Evolutionary conservation across 2,888 invertebrate genomes (phyloP).

Genomic region (Drosophila pseudotalamancana): DNA sequence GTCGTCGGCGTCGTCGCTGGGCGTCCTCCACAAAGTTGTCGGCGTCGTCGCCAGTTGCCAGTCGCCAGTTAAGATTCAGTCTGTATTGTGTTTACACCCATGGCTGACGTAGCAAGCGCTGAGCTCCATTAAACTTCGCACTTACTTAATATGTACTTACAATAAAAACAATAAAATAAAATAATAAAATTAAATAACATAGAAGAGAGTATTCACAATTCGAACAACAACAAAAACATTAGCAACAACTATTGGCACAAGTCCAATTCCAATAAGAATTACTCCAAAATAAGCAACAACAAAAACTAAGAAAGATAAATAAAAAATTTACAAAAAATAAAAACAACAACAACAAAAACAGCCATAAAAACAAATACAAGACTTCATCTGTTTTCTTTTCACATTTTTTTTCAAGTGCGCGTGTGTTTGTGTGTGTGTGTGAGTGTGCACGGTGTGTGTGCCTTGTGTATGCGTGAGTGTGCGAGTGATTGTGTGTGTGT

Average conservation of each 20-base stretch:
- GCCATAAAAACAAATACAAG: neutral
- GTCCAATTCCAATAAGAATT: constrained; percentile 14
- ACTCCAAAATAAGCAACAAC: constrained; percentile 8
- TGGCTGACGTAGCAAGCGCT: constrained; percentile 80
- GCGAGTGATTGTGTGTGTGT: constrained; percentile 34
- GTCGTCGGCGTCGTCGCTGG: constrained; percentile 33
- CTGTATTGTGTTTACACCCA: constrained; percentile 83
- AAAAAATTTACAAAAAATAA: constrained; percentile 9
- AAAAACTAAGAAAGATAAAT: constrained; percentile 7
- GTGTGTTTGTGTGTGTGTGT: constrained; percentile 39
- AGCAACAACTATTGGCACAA: too few relatives aligned
- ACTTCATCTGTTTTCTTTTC: constrained; percentile 43
- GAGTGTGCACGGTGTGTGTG: constrained; percentile 15
- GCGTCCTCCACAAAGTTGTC: constrained; percentile 37
- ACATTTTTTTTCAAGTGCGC: constrained; percentile 55
- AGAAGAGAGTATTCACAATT: neutral
- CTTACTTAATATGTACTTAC: constrained; percentile 51
- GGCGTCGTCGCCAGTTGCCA: constrained; percentile 49
- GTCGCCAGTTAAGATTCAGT: constrained; percentile 75
- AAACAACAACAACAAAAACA: neutral
- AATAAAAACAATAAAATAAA: constrained; percentile 46
- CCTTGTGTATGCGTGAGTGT: constrained; percentile 11
- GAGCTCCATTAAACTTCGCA: constrained; percentile 49
- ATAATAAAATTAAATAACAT: too few relatives aligned
- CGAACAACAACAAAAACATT: constrained; percentile 25